Conservation (phyloP, 2,113 vertebrate genomes). For the Paratilapia polleni region DNA sequence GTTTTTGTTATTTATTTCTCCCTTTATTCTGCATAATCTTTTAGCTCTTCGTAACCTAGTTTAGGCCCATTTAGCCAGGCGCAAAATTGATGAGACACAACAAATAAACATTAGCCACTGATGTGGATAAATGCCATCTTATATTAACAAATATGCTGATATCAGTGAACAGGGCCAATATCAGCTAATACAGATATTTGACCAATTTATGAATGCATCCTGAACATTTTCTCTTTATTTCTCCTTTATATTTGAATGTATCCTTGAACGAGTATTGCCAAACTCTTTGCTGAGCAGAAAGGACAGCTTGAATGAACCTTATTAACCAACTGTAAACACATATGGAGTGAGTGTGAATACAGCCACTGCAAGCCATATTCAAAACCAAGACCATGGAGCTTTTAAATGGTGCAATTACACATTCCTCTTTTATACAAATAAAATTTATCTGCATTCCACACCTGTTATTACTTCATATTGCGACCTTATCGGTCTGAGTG, state of each 20-base stretch:
- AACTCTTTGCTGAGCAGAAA: conserved; percentile 65
- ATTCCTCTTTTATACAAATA: not conserved
- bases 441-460: not conserved
- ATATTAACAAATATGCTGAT: not conserved
- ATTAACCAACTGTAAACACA: conserved; percentile 38
- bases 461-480: not conserved
- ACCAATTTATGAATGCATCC: not conserved
- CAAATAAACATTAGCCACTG: not conserved
- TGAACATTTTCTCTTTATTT: not conserved
- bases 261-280: conserved; percentile 33
- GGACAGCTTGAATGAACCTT: conserved; percentile 6
- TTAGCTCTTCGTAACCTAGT: too few relatives aligned
- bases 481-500: not conserved
- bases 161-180: not conserved
- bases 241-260: not conserved
- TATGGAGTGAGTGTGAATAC: conserved; percentile 18
- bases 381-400: not conserved
- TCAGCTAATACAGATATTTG: not conserved
- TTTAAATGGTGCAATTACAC: not conserved
- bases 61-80: not conserved
- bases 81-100: too few relatives aligned
- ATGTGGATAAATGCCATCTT: not conserved
- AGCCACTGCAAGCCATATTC: conserved; percentile 7
- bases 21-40: not conserved
- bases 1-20: not conserved